These are phyloP conservation scores for Sebastes wilsoni DNA, from an alignment of 2,797 vertebrate species.

Conservation along the genomic window DNA sequence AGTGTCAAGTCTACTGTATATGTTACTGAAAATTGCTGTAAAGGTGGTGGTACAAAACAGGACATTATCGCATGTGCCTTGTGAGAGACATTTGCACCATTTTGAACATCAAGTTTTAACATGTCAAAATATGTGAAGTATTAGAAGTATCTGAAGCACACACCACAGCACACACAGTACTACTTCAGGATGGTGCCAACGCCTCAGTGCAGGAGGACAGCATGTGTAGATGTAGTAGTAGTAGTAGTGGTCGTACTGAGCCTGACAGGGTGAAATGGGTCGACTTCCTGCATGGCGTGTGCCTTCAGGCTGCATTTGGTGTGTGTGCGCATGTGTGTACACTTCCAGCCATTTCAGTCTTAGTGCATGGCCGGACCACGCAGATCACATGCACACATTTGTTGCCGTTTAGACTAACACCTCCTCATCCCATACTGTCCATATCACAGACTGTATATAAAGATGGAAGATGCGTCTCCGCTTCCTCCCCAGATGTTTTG, in stretches of 20 bases:
- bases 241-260: background rate
- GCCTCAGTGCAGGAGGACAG: constrained; percentile 31
- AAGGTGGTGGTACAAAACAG: background rate
- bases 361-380: constrained; percentile 56
- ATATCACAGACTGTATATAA: background rate
- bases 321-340: constrained; percentile 45
- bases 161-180: background rate
- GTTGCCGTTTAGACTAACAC: constrained; percentile 35
- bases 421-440: constrained; percentile 43
- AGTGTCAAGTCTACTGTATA: background rate
- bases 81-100: constrained; percentile 54
- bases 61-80: constrained; percentile 30
- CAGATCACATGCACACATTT: constrained; percentile 11
- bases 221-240: constrained; percentile 15
- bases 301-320: constrained; percentile 60
- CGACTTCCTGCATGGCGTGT: constrained; percentile 69
- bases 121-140: background rate
- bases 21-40: background rate
- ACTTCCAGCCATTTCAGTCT: constrained; percentile 41
- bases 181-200: constrained; percentile 47
- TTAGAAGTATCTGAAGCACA: background rate
- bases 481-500: background rate
- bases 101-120: constrained; percentile 7
- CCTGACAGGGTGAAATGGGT: constrained; percentile 33
- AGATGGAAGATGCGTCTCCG: background rate